These are phyloP conservation scores for Drosophila kepulauana DNA, from an alignment of 1,140 invertebrate genomes.

Conservation along the genomic window DNA sequence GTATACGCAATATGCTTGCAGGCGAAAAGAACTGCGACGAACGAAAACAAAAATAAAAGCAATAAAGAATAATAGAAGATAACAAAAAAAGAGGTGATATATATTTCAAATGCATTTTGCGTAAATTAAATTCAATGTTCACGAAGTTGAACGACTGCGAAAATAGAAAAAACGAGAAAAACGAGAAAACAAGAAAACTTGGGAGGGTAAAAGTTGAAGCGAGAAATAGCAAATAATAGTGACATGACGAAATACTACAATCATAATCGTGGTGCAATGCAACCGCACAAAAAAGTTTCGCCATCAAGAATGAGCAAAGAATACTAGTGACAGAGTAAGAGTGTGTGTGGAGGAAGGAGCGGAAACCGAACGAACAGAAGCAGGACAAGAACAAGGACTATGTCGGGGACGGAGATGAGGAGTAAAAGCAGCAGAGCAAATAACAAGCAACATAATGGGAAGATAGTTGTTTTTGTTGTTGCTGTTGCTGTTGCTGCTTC, in stretches of 20 bases:
- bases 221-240: conserved; percentile 81
- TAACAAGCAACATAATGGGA: conserved; percentile 77
- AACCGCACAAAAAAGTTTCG: conserved; percentile 74
- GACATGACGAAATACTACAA: conserved; percentile 82
- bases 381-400: not conserved
- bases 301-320: conserved; percentile 65
- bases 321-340: not conserved
- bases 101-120: conserved; percentile 62
- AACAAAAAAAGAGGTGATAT: conserved; percentile 36
- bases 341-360: not conserved
- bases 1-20: conserved; percentile 38
- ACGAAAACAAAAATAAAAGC: not conserved
- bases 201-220: conserved; percentile 69
- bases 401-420: not conserved
- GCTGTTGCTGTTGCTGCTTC: conserved; percentile 6
- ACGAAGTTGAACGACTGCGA: conserved; percentile 38
- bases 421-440: conserved; percentile 48
- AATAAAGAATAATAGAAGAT: conserved; percentile 35
- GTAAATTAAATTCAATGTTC: conserved; percentile 54
- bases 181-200: conserved; percentile 15
- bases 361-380: conserved; percentile 6
- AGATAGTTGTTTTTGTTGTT: conserved; percentile 34
- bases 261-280: conserved; percentile 72
- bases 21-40: not conserved
- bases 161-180: not conserved